Evolutionary conservation across 2,113 vertebrate genomes (phyloP).

Genomic region (Emydocephalus ijimae): DNA sequence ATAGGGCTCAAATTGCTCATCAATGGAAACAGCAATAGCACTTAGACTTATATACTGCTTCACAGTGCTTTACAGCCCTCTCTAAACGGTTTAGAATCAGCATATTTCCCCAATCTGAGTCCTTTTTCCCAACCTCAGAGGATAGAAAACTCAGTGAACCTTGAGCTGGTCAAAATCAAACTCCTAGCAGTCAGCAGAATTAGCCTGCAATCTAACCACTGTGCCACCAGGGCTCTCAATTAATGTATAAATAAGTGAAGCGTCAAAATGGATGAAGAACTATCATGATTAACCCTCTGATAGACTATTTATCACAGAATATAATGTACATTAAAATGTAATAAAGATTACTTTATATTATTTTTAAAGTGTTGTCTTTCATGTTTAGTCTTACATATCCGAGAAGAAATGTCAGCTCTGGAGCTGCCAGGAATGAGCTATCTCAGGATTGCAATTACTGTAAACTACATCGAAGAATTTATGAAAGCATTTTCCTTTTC

Average conservation of each 20-base stretch:
- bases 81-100: too few relatives aligned
- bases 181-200: too few relatives aligned
- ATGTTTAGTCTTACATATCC: neutral
- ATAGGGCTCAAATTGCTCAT: neutral
- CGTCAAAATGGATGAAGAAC: neutral
- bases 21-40: neutral
- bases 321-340: neutral
- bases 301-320: neutral
- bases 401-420: neutral
- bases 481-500: neutral
- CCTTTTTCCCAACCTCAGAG: too few relatives aligned
- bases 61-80: too few relatives aligned
- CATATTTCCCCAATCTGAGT: too few relatives aligned
- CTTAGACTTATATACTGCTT: too few relatives aligned
- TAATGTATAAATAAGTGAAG: neutral
- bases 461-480: neutral
- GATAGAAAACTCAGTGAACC: too few relatives aligned
- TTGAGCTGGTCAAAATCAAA: too few relatives aligned
- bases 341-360: neutral
- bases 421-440: neutral
- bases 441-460: neutral
- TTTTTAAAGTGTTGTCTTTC: neutral
- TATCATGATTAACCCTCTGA: neutral
- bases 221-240: neutral
- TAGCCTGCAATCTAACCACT: too few relatives aligned